Base-by-base conservation (phyloP, 2,797 vertebrate genomes). In the Myotis findleyi region DNA sequence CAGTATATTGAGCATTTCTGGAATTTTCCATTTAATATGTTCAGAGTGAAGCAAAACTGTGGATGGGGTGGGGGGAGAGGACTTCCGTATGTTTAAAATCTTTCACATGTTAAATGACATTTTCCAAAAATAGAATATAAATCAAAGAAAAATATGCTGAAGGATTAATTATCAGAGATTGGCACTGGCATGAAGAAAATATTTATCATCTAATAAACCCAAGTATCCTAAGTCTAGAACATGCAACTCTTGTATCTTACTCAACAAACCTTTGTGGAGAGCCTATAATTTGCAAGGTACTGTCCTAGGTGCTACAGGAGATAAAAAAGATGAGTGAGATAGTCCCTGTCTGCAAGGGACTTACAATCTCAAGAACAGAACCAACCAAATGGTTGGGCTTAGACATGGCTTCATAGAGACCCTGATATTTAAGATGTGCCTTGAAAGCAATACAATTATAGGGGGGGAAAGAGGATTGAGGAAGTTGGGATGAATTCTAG, bases 71-170 rank as follows among this genome's bases (percentile, higher is more conserved):
- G 14, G 49, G 11, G 0, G 7, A 5, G 80, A 20, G 33, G 6
- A 6, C 62, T 25, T 17, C 62, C 25, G 30, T 51, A 92, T 80
- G n/a, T 83, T 90, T 82, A 75, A 91, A 93, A 90, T 91, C 44
- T 89, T 94, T 90, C 51, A 73, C n/a, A 53, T n/a, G 47, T 82
- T 41, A 75, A 81, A 83, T 53, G 27, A 73, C n/a, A 84, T 47
- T 72, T 80, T 68, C 49, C 68, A 80, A 91, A 81, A 91, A 64
- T 66, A 95, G 91, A 96, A 83, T 80, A 79, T 59, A 27, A 95
- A 84, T 87, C 16, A 83, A 88, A 92, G 33, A 94, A 90, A 44
- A 77, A 64, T 86, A 76, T 66, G 8, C 23, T 93, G 30, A 83
- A 69, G 47, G 18, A 30, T 36, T 80, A 76, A 36, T 21, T 59